Evolutionary conservation across 2,113 vertebrate genomes (phyloP), one percentile per base, ranked within the genome.

Genomic region (Corydoras maculifer): DNA sequence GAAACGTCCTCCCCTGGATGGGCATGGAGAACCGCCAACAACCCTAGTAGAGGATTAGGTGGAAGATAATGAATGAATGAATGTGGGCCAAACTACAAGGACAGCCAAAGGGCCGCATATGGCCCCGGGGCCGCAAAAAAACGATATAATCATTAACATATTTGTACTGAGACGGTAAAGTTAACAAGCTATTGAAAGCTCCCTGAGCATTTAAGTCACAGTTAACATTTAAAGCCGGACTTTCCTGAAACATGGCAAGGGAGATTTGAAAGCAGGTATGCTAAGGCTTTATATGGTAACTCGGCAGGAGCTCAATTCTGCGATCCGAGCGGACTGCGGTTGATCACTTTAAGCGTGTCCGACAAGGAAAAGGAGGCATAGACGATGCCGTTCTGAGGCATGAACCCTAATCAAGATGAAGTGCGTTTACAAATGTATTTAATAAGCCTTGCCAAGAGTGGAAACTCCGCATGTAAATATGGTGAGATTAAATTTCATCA

Each of bases 401-500:
- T 55, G 32, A 77, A 65, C 54, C 64, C 67, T 71, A 74, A 79
- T 70, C 58, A 73, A 76, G 66, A 73, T 74, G 70, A 74, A 63
- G 69, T 69, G 68, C 63, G 50, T 77, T 74, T 63, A 74, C 70
- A 74, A 73, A 77, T 74, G 62, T 69, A 61, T 70, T 73, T 74
- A 71, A 67, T 70, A 67, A 64, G 71, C 68, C 65, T 74, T 64
- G 69, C 69, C 68, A 70, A 67, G 63, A 70, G 64, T 65, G 53
- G 18, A 77, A 77, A 73, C 67, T 74, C 58, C 62, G 54, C 64
- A 68, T 67, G 59, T 68, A 73, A 68, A 68, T 70, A 77, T 25
- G 53, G 48, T n/a, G 9, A 76, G 75, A 69, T 78, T 69, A 69
- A 72, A 78, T 78, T 76, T 69, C 68, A 74, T 68, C 53, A 63